phyloP scores from a whole-genome alignment of 2,888 invertebrate genomes.

The Callosobruchus maculatus region DNA sequence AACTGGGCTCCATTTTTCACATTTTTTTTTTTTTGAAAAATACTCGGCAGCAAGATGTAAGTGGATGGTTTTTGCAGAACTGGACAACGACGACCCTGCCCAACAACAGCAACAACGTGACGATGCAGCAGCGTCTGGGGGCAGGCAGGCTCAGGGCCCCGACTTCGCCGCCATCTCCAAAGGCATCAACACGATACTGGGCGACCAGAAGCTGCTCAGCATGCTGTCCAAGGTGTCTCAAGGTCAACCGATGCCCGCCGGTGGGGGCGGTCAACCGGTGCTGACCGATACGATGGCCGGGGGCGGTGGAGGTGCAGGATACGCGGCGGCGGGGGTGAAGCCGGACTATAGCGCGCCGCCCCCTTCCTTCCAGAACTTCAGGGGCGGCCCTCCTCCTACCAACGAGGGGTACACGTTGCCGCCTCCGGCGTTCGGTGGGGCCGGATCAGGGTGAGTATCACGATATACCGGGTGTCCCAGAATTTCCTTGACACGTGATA shows the following conservation, averaged over 20 bases:
- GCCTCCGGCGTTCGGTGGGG: not conserved
- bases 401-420: not conserved
- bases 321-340: slow-evolving; percentile 3
- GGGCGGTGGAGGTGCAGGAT: no score
- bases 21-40: no score
- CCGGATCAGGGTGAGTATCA: not conserved
- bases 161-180: slow-evolving; percentile 60
- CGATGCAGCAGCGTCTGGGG: no score
- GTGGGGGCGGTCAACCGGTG: slow-evolving; percentile 7
- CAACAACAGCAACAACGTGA: no score
- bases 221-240: slow-evolving; percentile 53
- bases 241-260: slow-evolving; percentile 26
- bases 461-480: no score
- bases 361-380: slow-evolving; percentile 6
- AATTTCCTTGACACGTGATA: no score
- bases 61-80: not conserved
- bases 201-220: slow-evolving; percentile 61
- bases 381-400: slow-evolving; percentile 6
- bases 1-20: no score
- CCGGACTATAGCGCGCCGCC: slow-evolving; percentile 16
- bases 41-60: no score
- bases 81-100: slow-evolving; percentile 11
- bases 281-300: slow-evolving; percentile 31
- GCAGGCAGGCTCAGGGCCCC: no score
- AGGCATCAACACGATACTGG: slow-evolving; percentile 60